Evolutionary conservation across 1,140 invertebrate genomes (phyloP), one percentile per base, ranked within the genome.

Genomic region (Hyposmocoma kahamanoa): DNA sequence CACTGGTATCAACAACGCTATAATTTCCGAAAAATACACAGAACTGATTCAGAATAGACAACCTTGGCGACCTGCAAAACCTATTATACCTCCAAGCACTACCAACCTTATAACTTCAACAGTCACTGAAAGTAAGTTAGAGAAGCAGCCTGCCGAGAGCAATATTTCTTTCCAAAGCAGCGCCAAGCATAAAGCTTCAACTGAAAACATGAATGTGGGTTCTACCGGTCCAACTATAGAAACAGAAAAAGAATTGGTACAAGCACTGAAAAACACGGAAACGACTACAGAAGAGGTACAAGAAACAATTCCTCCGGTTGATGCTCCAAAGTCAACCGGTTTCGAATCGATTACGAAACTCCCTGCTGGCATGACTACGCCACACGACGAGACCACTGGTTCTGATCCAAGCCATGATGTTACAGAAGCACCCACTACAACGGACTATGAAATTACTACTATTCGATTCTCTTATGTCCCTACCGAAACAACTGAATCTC

Each of bases 281-380:
- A 56, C 53, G 18, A 62, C 60, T 42, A 58, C 58, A 18, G 56
- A 68, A 54, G 59, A 18, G 8, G 21, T 46, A 62, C 44, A 51
- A 47, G 60, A 77, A 53, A 67, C 54, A 63, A 71, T 70, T 67
- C 69, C 64, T 50, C 62, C 71, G 50, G 65, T 69, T 74, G 63
- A 76, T 46, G 52, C 59, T 21, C 72, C 64, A 47, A 83, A 67
- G 56, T 65, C 69, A 67, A 78, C 62, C 57, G 73, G 71, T 60
- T 82, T 83, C 55, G 79, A 81, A 77, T 84, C 80, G 41, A 82
- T 85, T 59, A 85, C 82, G 42, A 85, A 84, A 68, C 52, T 85
- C 47, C 78, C 80, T 44, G 58, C 74, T 26, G 73, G 53, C 22
- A 46, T 79, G 21, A 85, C 82, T 26, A 84, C 80, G 18, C 82